Conservation (phyloP, 2,888 invertebrate species). For the Yponomeuta sedellus region DNA sequence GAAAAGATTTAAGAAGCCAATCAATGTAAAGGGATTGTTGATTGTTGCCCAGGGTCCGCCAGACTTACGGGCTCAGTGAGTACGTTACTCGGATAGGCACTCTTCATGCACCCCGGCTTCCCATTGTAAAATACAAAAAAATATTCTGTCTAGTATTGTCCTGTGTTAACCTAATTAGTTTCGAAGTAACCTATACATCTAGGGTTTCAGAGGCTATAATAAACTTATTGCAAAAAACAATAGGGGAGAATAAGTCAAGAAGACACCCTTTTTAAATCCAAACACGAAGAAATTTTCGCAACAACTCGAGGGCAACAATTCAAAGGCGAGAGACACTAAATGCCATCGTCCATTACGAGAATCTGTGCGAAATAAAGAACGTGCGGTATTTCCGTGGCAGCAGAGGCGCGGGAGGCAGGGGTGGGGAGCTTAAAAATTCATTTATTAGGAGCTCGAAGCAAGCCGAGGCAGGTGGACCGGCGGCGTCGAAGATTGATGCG, state of each 20-base stretch:
- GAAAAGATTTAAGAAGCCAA: too few relatives aligned
- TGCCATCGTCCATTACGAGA: slow-evolving; percentile 3
- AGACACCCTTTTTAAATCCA: background rate
- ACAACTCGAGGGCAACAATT: background rate
- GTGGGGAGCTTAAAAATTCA: slow-evolving; percentile 42
- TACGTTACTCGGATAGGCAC: too few relatives aligned
- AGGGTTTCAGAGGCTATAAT: too few relatives aligned
- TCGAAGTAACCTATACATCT: too few relatives aligned
- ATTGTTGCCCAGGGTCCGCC: too few relatives aligned
- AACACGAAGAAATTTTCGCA: slow-evolving; percentile 5
- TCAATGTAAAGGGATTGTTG: too few relatives aligned
- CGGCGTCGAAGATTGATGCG: slow-evolving; percentile 39
- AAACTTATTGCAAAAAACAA: too few relatives aligned
- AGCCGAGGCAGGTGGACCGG: slow-evolving; percentile 35
- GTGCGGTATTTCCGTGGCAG: slow-evolving; percentile 11
- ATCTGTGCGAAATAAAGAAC: slow-evolving; percentile 13
- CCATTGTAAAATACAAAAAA: too few relatives aligned
- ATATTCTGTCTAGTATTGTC: too few relatives aligned
- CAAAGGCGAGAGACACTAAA: background rate
- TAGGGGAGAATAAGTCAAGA: background rate
- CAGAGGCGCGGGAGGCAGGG: slow-evolving; percentile 21
- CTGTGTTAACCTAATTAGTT: too few relatives aligned
- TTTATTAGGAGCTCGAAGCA: slow-evolving; percentile 41
- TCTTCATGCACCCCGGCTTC: too few relatives aligned
- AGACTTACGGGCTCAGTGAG: too few relatives aligned